phyloP scores from a whole-genome alignment of 2,888 invertebrate species.

The Pecten maximus region DNA sequence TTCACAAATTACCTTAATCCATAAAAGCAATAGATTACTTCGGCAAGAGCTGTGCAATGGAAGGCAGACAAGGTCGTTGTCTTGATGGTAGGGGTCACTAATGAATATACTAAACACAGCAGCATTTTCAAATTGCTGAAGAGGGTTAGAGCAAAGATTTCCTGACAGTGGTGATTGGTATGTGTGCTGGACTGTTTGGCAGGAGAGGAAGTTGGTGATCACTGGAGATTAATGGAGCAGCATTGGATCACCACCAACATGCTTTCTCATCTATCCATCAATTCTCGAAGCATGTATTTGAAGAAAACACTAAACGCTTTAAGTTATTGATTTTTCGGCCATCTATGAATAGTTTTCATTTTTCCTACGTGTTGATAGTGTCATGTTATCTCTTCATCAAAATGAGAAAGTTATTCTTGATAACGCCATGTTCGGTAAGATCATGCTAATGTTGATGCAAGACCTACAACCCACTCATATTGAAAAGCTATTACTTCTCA shows the following conservation, averaged over 20 bases:
- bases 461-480: not conserved
- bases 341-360: slow-evolving; percentile 38
- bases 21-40: not conserved
- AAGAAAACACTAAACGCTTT: slow-evolving; percentile 30
- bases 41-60: not conserved
- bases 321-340: slow-evolving; percentile 20
- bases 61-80: not conserved
- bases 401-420: slow-evolving; percentile 31
- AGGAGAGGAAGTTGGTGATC: not conserved
- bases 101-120: slow-evolving; percentile 18
- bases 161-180: slow-evolving; percentile 24
- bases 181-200: slow-evolving; percentile 14
- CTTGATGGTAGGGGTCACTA: not conserved
- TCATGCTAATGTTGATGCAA: slow-evolving; percentile 6
- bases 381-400: slow-evolving; percentile 38
- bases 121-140: not conserved
- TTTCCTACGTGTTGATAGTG: slow-evolving; percentile 27
- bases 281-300: not conserved
- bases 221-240: not conserved
- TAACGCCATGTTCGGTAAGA: not conserved
- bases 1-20: slow-evolving; percentile 19
- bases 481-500: slow-evolving; percentile 13
- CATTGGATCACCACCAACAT: not conserved
- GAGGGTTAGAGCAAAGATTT: not conserved
- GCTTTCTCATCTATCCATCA: slow-evolving; percentile 18